Evolutionary conservation across 1,140 invertebrate species (phyloP).

Genomic region (Drosophila rufa): DNA sequence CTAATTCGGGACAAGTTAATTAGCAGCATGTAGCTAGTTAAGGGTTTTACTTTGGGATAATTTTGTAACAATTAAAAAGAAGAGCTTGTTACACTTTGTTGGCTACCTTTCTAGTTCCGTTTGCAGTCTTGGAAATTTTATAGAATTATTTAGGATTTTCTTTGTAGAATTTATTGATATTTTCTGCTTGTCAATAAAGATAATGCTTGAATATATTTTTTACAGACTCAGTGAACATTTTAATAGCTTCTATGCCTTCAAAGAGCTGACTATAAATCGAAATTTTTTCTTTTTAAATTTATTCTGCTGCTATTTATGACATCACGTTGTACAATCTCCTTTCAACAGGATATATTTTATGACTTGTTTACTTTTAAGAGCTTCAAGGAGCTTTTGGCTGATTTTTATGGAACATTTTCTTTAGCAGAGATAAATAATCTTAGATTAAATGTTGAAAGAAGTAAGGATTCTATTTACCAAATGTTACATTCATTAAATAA

Average conservation of each 20-base stretch:
- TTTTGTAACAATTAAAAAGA: background rate
- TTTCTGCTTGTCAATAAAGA: no score
- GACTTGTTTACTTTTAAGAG: background rate
- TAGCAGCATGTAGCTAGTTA: conserved; percentile 17
- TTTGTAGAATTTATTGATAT: background rate
- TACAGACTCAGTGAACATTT: background rate
- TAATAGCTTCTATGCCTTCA: no score
- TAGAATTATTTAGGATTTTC: background rate
- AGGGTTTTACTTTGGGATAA: background rate
- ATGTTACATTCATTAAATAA: background rate
- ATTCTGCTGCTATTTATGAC: background rate
- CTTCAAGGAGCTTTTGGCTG: background rate
- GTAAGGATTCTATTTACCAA: background rate
- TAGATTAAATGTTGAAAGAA: background rate
- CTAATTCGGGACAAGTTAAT: conserved; percentile 13
- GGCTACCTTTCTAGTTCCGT: rapidly evolving
- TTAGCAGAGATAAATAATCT: background rate
- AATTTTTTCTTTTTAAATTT: background rate
- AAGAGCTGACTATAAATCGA: no score
- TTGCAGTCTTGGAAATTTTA: no score
- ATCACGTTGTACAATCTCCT: background rate
- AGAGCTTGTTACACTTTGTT: background rate
- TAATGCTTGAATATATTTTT: background rate
- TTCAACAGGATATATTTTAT: background rate
- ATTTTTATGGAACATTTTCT: conserved; percentile 1